Evolutionary conservation across 1,140 invertebrate genomes (phyloP), one percentile per base, ranked within the genome.

Genomic region (Drosophila triauraria): DNA sequence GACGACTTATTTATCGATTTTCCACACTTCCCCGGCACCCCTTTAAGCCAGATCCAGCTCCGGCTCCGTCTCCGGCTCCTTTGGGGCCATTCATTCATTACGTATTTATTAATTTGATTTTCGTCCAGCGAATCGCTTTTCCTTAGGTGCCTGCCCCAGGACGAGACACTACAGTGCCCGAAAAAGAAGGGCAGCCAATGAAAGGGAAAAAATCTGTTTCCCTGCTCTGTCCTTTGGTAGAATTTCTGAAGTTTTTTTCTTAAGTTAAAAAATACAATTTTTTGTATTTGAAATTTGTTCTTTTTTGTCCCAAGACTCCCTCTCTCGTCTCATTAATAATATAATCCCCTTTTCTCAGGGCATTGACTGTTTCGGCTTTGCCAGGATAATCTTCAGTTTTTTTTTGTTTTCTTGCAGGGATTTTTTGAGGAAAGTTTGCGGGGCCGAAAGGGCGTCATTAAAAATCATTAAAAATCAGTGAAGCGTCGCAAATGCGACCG

Each of bases 391-490:
- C 47, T 46, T 17, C 4, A 15, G n/a, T 20, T 20, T 69, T 46
- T 54, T 25, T 44, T 46, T 3, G 40, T 23, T 42, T 40, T 42
- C 42, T 65, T 38, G 17, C 44, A 15, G 46, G 46, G 46, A 30
- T 60, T 61, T 69, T 61, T 69, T 53, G 10, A 9, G 17, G 4
- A 62, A 64, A 44, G 56, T 64, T 64, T 59, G 43, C 1, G 59
- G 44, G 38, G 43, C 13, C n/a, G 60, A 47, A 53, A 53, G 61
- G 62, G 48, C 72, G 60, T 78, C 78, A 85, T 86, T 86, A 76
- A 79, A 86, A 86, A 82, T 82, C 82, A 86, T 86, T 86, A 82
- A 86, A 86, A 86, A 61, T 56, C 82, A 76, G 64, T 86, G 78
- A 82, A 79, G 70, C 79, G 65, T 68, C 32, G 59, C 61, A 79